These are phyloP conservation scores for Panurus biarmicus DNA, from an alignment of 2,113 vertebrate genomes.

Conservation along the genomic window DNA sequence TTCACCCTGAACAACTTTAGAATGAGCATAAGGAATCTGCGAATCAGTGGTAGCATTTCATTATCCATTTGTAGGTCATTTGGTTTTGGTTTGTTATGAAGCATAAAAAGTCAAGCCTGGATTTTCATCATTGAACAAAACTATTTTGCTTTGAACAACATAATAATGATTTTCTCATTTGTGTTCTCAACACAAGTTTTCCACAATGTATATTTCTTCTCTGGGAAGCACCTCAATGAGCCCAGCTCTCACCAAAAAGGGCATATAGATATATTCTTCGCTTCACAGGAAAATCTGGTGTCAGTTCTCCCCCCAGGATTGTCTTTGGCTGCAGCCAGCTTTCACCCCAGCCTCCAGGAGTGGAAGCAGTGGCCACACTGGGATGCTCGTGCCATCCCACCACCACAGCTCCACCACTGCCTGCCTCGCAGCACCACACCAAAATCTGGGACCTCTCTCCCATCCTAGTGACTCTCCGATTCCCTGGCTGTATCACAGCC, in stretches of 20 bases:
- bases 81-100: neutral
- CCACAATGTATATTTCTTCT: rapidly evolving
- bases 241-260: neutral
- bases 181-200: neutral
- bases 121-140: neutral
- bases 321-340: rapidly evolving
- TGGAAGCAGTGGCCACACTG: neutral
- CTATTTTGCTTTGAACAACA: neutral
- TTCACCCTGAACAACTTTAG: neutral
- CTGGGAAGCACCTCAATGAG: neutral
- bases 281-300: neutral
- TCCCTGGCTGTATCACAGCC: neutral
- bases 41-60: rapidly evolving
- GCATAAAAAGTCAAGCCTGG: neutral
- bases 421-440: neutral
- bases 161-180: neutral
- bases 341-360: neutral
- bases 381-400: neutral
- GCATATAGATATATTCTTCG: rapidly evolving
- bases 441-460: neutral
- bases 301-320: rapidly evolving
- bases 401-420: rapidly evolving
- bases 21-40: rapidly evolving
- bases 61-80: neutral
- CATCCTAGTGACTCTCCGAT: rapidly evolving